Evolutionary conservation across 2,797 vertebrate genomes (phyloP), one percentile per base, ranked within the genome.

Genomic region (Chloroceryle inda): DNA sequence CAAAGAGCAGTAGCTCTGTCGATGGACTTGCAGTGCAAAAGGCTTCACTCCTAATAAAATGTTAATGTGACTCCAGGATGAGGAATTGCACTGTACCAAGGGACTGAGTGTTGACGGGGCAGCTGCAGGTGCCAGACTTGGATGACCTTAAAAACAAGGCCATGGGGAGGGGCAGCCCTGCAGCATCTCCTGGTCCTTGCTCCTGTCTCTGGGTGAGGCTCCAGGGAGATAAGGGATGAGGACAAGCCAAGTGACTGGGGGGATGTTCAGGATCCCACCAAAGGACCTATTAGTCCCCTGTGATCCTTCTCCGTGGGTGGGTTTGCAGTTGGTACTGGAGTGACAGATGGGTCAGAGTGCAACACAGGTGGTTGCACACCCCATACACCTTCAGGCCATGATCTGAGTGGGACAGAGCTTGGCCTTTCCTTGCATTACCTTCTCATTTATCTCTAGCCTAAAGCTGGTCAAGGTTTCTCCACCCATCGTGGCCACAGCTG

Each of bases 171-270:
- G 23, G 5, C 8, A 62, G 49, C 12, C 20, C 38, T 62, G 49
- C 23, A 85, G 44, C 68, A 31, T 10, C 72, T 72, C 40, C 56
- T 14, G 10, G 35, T 27, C 63, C 78, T 33, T 59, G 31, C 27
- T 89, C 7, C 61, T 35, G 8, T 26, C 50, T 45, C 33, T 61
- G 42, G 13, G 9, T 8, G 37, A 75, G 27, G 37, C 2, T 87
- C 11, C n/a, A 29, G 53, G 35, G n/a, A 62, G 27, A n/a, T 27
- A 31, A 71, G 35, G 23, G n/a, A 31, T n/a, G 40, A 31, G n/a
- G 40, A 67, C 0, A 0, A 37, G 26, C 3, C 31, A 53, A 29
- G 33, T 26, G 27, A 19, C 11, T 13, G 31, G 9, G 8, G 11
- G 19, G 17, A 23, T n/a, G 14, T 47, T 56, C 29, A 61, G 29